These are phyloP conservation scores for Aphidoletes aphidimyza DNA, from an alignment of 2,888 invertebrate genomes.

Conservation along the genomic window DNA sequence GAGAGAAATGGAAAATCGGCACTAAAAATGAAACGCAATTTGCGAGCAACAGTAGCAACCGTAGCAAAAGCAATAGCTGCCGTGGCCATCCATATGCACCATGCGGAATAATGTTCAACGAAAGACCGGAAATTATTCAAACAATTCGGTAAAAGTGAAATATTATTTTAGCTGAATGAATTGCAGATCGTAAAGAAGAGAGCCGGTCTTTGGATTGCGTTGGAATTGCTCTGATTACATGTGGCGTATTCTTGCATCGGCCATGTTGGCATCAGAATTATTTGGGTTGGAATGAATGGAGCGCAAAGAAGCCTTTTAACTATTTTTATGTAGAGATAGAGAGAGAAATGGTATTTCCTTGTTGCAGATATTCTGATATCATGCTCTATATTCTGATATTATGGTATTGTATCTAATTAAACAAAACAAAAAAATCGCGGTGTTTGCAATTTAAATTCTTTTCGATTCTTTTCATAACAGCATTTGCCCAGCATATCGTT, in stretches of 20 bases:
- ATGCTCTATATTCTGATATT: too few species aligned
- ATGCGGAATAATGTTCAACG: neutral
- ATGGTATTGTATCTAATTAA: too few species aligned
- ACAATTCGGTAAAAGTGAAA: constrained; percentile 39
- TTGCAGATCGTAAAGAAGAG: neutral
- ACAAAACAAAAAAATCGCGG: too few species aligned
- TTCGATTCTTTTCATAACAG: neutral
- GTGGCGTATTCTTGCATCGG: neutral
- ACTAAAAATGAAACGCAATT: neutral
- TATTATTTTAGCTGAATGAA: constrained; percentile 27
- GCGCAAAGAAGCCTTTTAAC: neutral
- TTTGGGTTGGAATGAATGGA: too few species aligned
- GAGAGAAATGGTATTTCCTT: neutral
- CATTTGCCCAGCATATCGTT: too few species aligned
- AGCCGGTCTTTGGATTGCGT: neutral
- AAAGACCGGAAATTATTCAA: constrained; percentile 6
- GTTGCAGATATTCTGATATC: too few species aligned
- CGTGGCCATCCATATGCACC: neutral
- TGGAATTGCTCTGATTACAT: neutral
- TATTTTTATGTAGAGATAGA: neutral
- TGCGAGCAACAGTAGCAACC: neutral
- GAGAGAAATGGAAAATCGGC: neutral
- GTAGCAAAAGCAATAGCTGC: neutral
- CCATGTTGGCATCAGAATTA: neutral
- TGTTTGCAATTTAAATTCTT: neutral